A percentile compares a stretch with the other conserved stretches of the same genome.
phyloP scores from a whole-genome alignment of 2,797 vertebrate genomes.

The Oryzias dopingdopingensis region DNA sequence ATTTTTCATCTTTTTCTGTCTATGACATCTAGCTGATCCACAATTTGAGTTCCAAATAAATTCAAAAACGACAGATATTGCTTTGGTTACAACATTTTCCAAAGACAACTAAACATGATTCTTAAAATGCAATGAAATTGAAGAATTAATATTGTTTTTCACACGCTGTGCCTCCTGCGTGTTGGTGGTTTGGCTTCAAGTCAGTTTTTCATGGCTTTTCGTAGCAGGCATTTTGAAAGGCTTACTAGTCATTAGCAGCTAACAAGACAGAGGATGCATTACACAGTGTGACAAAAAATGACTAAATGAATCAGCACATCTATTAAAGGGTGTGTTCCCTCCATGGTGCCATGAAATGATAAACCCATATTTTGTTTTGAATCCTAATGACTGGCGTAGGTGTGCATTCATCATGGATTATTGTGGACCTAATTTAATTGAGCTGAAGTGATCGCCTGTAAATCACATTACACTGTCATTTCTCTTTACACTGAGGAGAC shows the following conservation, averaged over 20 bases:
- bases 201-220: slow-evolving; percentile 46
- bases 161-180: slow-evolving; percentile 15
- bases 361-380: slow-evolving; percentile 79
- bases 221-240: slow-evolving; percentile 46
- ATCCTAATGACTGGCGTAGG: slow-evolving; percentile 81
- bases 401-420: slow-evolving; percentile 81
- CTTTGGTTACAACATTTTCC: too few species aligned
- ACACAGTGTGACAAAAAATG: slow-evolving; percentile 72
- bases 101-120: slow-evolving; percentile 13
- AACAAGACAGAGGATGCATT: slow-evolving; percentile 63
- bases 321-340: slow-evolving; percentile 78
- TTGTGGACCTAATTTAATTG: slow-evolving; percentile 82
- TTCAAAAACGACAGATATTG: neutral
- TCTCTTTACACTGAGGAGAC: slow-evolving; percentile 74
- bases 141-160: slow-evolving; percentile 22
- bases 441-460: slow-evolving; percentile 77
- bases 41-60: slow-evolving; percentile 4
- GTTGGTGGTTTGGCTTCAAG: slow-evolving; percentile 44
- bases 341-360: slow-evolving; percentile 70
- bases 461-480: slow-evolving; percentile 83
- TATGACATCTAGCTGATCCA: slow-evolving; percentile 15
- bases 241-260: slow-evolving; percentile 72
- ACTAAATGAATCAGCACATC: slow-evolving; percentile 78
- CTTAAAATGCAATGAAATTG: neutral
- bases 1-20: slow-evolving; percentile 11